phyloP scores from a whole-genome alignment of 30 jellyfish, hydroid and myxozoan species.

The Nemopilema nomurai region DNA sequence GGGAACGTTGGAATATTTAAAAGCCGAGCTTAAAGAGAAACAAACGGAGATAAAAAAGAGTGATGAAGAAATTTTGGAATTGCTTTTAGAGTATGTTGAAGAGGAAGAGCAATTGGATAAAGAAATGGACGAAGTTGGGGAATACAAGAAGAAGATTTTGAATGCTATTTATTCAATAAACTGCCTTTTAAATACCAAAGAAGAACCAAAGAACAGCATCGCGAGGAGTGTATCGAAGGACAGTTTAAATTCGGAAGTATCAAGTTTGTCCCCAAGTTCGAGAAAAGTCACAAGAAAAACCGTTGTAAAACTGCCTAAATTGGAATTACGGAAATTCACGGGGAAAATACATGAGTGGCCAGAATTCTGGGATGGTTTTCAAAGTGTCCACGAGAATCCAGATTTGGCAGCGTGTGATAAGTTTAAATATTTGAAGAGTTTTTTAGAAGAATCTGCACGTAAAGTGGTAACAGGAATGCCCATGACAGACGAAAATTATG shows the following conservation, averaged over 20 bases:
- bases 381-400: conserved; percentile 39
- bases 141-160: background rate
- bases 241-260: conserved; percentile 1
- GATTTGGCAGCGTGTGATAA: conserved; percentile 42
- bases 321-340: conserved; percentile 19
- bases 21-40: conserved; percentile 20
- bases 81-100: conserved; percentile 2
- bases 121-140: conserved; percentile 19
- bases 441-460: conserved; percentile 51
- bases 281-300: conserved; percentile 11
- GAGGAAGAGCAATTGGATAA: conserved; percentile 5
- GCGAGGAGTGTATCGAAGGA: conserved; percentile 5
- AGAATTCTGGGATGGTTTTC: conserved; percentile 50
- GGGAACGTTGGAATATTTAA: conserved; percentile 4
- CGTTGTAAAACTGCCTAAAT: conserved; percentile 30
- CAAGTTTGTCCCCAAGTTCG: conserved; percentile 2
- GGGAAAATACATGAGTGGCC: conserved; percentile 48
- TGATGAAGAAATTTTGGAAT: conserved; percentile 13
- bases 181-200: conserved; percentile 1
- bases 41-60: conserved; percentile 12
- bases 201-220: conserved; percentile 1
- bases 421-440: conserved; percentile 30
- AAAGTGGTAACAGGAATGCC: conserved; percentile 55
- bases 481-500: conserved; percentile 36
- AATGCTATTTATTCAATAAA: conserved; percentile 2